Evolutionary conservation across 2,888 invertebrate species (phyloP).

Genomic region (Melieria picta): DNA sequence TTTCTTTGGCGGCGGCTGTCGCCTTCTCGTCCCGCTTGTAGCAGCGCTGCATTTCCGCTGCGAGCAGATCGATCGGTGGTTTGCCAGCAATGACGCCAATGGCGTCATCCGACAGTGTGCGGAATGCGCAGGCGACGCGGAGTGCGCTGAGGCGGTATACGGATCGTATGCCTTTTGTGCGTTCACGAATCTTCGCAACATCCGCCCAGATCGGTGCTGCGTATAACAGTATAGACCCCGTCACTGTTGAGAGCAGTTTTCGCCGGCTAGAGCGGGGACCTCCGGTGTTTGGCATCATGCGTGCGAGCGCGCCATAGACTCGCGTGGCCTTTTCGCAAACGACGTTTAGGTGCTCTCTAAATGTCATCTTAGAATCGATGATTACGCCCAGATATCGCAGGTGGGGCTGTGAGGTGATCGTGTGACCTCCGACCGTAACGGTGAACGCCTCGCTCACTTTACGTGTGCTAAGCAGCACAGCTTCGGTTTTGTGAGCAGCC

Average conservation of each 20-base stretch:
- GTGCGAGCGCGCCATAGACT: not conserved
- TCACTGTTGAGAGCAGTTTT: slow-evolving; percentile 1
- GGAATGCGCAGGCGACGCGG: slow-evolving; percentile 5
- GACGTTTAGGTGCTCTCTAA: not conserved
- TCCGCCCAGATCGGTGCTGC: slow-evolving; percentile 20
- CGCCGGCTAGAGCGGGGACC: slow-evolving; percentile 1
- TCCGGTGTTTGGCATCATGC: slow-evolving; percentile 14
- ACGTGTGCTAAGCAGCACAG: too few species aligned
- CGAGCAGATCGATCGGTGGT: too few species aligned
- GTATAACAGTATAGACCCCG: slow-evolving; percentile 11
- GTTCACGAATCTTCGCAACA: not conserved
- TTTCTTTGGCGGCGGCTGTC: too few species aligned
- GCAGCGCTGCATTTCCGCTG: too few species aligned
- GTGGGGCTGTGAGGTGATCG: too few species aligned
- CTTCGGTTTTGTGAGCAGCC: too few species aligned
- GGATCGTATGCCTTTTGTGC: not conserved
- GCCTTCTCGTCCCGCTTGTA: too few species aligned
- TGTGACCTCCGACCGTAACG: too few species aligned
- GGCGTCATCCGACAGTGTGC: slow-evolving; percentile 9
- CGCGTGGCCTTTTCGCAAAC: not conserved
- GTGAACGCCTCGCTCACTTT: too few species aligned
- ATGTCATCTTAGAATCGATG: not conserved
- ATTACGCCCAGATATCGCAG: not conserved
- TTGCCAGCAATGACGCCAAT: too few species aligned
- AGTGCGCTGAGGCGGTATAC: slow-evolving; percentile 10